Percentiles rank a stretch among this genome's conserved stretches.
Evolutionary conservation across 2,113 vertebrate genomes (phyloP).

Genomic region (Suncus etruscus): DNA sequence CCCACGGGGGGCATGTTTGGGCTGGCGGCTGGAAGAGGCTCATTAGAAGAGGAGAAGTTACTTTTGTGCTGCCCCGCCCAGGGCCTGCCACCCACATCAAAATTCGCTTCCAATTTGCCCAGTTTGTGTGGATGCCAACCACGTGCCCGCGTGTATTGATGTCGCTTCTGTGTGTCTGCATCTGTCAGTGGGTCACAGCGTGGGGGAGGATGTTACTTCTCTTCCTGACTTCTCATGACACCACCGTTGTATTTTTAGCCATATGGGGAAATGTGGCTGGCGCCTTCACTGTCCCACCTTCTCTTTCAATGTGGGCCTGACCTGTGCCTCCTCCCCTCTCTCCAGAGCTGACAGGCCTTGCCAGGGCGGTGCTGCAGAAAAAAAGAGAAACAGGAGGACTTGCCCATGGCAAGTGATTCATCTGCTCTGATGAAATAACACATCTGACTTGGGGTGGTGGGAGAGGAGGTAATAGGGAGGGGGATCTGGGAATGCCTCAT

Average conservation of each 20-base stretch:
- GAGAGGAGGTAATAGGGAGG: background rate
- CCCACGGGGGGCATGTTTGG: constrained; percentile 40
- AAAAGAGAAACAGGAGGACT: constrained; percentile 54
- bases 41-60: background rate
- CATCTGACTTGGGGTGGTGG: constrained; percentile 36
- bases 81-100: background rate
- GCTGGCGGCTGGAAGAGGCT: background rate
- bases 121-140: background rate
- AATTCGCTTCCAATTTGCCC: background rate
- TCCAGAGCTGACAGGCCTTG: constrained; percentile 64
- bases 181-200: constrained; percentile 50
- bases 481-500: no score
- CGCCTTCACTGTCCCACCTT: background rate
- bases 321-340: background rate
- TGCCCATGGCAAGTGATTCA: background rate
- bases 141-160: background rate
- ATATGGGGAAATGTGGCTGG: background rate
- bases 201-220: constrained; percentile 47
- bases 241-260: constrained; percentile 39
- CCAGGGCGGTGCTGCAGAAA: constrained; percentile 54
- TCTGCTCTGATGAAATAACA: constrained; percentile 62
- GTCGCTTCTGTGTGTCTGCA: constrained; percentile 47
- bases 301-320: background rate
- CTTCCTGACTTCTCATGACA: constrained; percentile 67
- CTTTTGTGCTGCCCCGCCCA: background rate